Evolutionary conservation across 2,797 vertebrate species (phyloP).

Genomic region (Sciaenops ocellatus): DNA sequence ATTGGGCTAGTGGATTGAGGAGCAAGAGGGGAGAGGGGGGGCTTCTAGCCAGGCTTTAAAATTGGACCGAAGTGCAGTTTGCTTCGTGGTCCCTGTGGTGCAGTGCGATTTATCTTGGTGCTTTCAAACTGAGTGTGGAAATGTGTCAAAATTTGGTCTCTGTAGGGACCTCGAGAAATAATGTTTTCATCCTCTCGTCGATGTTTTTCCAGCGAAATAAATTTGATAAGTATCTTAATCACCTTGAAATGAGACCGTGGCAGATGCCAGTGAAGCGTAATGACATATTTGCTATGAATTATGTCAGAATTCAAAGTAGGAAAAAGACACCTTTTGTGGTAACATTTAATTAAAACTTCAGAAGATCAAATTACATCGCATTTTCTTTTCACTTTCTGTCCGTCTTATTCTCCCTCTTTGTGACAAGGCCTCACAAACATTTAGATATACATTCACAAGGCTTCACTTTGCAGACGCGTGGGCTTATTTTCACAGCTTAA

Average conservation of each 20-base stretch:
- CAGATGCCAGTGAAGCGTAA: constrained; percentile 60
- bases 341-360: constrained; percentile 44
- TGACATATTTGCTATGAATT: constrained; percentile 51
- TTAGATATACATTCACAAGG: neutral
- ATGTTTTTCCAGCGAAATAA: constrained; percentile 66
- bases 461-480: constrained; percentile 10
- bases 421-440: constrained; percentile 15
- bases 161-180: constrained; percentile 42
- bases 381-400: constrained; percentile 40
- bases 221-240: constrained; percentile 75
- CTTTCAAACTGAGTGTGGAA: constrained; percentile 85
- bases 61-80: constrained; percentile 78
- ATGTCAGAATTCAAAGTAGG: constrained; percentile 40
- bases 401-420: constrained; percentile 31
- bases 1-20: constrained; percentile 70
- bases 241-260: constrained; percentile 71
- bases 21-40: constrained; percentile 25
- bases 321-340: constrained; percentile 44
- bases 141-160: constrained; percentile 82
- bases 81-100: constrained; percentile 75
- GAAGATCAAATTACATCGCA: constrained; percentile 42
- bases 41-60: constrained; percentile 66
- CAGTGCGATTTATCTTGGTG: constrained; percentile 78
- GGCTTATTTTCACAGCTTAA: constrained; percentile 30
- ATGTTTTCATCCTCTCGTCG: constrained; percentile 40